These are phyloP conservation scores for Diplosoma virens DNA, from an alignment of 23 tunicate species.

Conservation along the genomic window DNA sequence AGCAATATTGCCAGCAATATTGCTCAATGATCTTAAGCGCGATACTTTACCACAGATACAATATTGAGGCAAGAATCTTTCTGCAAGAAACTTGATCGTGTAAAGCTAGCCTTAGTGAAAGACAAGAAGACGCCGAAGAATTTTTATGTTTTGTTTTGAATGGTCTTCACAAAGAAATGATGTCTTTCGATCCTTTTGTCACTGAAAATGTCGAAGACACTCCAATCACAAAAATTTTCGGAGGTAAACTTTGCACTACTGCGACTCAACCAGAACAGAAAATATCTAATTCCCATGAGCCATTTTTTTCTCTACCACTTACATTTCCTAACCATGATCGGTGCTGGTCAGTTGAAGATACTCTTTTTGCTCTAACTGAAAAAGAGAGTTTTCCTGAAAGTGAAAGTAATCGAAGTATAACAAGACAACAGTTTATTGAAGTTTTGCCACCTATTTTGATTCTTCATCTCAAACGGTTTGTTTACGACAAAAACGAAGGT, in stretches of 20 bases:
- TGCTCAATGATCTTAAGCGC: no score
- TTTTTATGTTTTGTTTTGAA: no score
- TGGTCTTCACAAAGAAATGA: no score
- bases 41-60: no score
- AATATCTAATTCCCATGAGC: slow-evolving; percentile 60
- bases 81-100: no score
- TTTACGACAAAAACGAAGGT: slow-evolving; percentile 78
- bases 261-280: slow-evolving; percentile 69
- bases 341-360: slow-evolving; percentile 71
- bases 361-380: slow-evolving; percentile 64
- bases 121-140: no score
- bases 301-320: slow-evolving; percentile 79
- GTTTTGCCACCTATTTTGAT: slow-evolving; percentile 75
- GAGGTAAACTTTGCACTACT: slow-evolving; percentile 79
- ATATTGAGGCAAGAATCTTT: no score
- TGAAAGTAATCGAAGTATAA: slow-evolving; percentile 21
- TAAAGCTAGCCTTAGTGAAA: no score
- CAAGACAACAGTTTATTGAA: slow-evolving; percentile 60
- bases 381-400: slow-evolving; percentile 34
- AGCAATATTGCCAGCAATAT: no score
- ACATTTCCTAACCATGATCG: slow-evolving; percentile 56
- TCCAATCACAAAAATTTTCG: slow-evolving; percentile 71
- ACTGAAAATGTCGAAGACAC: no score
- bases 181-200: no score
- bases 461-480: slow-evolving; percentile 81